These are phyloP conservation scores for Muraenolepis orangiensis DNA, from an alignment of 2,797 vertebrate genomes.

Conservation along the genomic window DNA sequence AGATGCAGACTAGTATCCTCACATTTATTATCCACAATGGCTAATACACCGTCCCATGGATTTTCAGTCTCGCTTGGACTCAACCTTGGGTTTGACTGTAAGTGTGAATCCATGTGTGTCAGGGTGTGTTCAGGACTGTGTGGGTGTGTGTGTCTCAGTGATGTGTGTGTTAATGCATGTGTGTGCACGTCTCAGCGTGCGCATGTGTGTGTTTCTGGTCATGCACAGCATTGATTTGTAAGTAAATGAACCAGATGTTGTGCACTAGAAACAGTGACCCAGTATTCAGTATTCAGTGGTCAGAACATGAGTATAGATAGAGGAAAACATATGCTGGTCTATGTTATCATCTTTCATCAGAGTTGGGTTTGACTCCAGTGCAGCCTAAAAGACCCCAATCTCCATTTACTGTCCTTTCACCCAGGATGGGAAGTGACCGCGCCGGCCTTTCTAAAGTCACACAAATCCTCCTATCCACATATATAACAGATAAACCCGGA, in stretches of 20 bases:
- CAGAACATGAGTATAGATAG: too few relatives aligned
- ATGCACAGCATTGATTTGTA: too few relatives aligned
- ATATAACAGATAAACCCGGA: neutral
- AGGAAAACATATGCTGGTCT: neutral
- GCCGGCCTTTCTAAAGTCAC: neutral
- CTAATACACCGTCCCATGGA: neutral
- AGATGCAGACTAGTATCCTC: neutral
- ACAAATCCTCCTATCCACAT: neutral
- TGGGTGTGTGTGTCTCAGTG: neutral
- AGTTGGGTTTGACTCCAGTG: neutral
- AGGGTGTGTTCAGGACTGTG: neutral
- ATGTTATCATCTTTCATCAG: neutral
- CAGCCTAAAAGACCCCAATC: neutral
- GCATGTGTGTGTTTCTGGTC: conserved; percentile 4
- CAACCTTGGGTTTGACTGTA: conserved; percentile 4
- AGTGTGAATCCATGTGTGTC: neutral
- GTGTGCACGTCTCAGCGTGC: neutral
- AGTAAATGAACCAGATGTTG: too few relatives aligned
- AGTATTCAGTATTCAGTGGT: too few relatives aligned
- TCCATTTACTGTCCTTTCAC: neutral
- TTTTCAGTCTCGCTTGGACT: conserved; percentile 5
- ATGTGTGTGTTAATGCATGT: neutral
- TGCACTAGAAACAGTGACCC: neutral
- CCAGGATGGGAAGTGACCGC: neutral
- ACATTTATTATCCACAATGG: neutral